A percentile compares a stretch with the other conserved stretches of the same genome.
phyloP scores from a whole-genome alignment of 2,888 invertebrate genomes.

The Amitus sp. region DNA sequence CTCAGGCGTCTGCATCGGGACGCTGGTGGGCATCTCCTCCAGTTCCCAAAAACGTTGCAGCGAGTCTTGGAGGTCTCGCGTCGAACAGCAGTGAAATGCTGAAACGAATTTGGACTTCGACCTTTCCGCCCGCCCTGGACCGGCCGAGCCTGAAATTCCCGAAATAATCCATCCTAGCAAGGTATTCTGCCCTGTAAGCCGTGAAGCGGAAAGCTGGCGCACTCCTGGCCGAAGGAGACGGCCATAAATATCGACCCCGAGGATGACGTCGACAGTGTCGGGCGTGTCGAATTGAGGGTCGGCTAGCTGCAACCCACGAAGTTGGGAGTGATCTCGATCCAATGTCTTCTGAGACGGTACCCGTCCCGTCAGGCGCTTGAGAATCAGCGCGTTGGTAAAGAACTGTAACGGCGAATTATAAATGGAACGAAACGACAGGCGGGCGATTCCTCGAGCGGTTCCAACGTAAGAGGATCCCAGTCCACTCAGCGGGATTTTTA shows the following conservation, averaged over 20 bases:
- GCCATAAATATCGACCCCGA: slow-evolving; percentile 27
- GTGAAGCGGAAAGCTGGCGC: not conserved
- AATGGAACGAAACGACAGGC: slow-evolving; percentile 6
- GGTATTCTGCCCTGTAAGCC: slow-evolving; percentile 25
- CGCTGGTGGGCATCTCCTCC: not conserved
- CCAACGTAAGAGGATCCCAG: slow-evolving; percentile 10
- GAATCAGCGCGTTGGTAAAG: slow-evolving; percentile 16
- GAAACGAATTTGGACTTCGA: not conserved
- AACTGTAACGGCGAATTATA: slow-evolving; percentile 10
- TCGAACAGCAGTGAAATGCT: not conserved
- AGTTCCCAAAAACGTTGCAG: slow-evolving; percentile 5
- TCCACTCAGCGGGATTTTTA: slow-evolving; percentile 6
- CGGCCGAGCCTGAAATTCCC: not conserved
- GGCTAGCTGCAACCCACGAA: slow-evolving; percentile 3
- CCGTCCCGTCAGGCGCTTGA: slow-evolving; percentile 12
- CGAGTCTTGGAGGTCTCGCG: not conserved
- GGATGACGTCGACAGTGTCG: slow-evolving; percentile 16
- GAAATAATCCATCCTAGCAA: slow-evolving; percentile 30
- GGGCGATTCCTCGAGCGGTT: not conserved
- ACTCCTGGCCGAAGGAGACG: slow-evolving; percentile 18
- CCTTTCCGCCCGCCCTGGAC: slow-evolving; percentile 10
- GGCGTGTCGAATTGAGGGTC: slow-evolving; percentile 13
- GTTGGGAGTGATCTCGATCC: not conserved
- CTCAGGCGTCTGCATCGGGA: not conserved
- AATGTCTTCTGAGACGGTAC: slow-evolving; percentile 10